Evolutionary conservation across 2,797 vertebrate species (phyloP).

Genomic region (Cyclopterus lumpus): DNA sequence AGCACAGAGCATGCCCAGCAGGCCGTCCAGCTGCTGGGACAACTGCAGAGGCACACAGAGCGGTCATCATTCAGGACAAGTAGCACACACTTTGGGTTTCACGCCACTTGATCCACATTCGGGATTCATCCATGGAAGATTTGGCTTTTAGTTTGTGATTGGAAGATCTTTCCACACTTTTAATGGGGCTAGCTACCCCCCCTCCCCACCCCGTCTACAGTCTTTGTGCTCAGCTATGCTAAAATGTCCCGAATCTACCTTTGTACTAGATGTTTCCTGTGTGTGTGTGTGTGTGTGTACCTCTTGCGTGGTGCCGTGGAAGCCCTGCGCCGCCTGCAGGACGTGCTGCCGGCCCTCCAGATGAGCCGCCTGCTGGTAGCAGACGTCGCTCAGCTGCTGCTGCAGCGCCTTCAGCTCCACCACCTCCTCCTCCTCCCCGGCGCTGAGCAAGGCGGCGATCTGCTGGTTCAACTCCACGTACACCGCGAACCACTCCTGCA

Average conservation of each 20-base stretch:
- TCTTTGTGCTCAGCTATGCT: neutral
- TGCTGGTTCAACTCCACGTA: constrained; percentile 99
- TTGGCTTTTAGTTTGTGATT: neutral
- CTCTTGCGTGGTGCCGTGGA: constrained; percentile 95
- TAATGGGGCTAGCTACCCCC: neutral
- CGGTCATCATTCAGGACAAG: neutral
- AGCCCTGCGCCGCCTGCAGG: constrained; percentile 94
- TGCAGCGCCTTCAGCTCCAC: constrained; percentile 93
- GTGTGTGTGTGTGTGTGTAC: constrained; percentile 68
- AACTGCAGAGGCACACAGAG: constrained; percentile 81
- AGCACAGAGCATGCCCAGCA: constrained; percentile 97
- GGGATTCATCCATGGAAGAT: neutral
- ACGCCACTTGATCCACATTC: neutral
- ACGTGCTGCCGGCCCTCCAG: constrained; percentile 96
- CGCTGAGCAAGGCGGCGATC: constrained; percentile 93
- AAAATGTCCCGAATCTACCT: neutral
- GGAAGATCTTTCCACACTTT: neutral
- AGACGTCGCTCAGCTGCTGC: constrained; percentile 98
- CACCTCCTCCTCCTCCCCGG: constrained; percentile 95
- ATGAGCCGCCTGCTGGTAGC: constrained; percentile 96
- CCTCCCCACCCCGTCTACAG: neutral
- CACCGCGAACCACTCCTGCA: constrained; percentile 97
- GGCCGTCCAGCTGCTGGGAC: constrained; percentile 96
- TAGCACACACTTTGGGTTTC: neutral
- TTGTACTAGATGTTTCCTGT: neutral